Evolutionary conservation across 1,140 invertebrate species (phyloP).

Genomic region (Chrysopa pallens): DNA sequence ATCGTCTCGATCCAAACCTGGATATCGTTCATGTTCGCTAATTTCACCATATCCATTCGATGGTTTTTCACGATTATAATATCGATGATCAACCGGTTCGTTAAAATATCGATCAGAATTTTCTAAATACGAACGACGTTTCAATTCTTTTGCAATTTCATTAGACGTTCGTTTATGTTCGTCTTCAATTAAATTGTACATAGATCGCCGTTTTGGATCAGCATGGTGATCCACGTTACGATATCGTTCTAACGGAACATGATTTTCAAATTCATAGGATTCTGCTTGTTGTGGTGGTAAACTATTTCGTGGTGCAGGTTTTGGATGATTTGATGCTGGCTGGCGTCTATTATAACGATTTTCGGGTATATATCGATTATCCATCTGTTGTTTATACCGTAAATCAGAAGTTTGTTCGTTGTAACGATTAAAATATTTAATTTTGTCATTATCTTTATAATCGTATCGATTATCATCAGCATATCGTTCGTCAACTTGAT

Average conservation of each 20-base stretch:
- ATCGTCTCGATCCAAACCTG: slow-evolving; percentile 1
- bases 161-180: slow-evolving; percentile 22
- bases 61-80: slow-evolving; percentile 4
- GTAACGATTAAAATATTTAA: no score
- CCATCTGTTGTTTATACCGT: no score
- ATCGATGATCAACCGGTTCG: slow-evolving; percentile 5
- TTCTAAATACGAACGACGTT: slow-evolving; percentile 23
- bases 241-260: slow-evolving; percentile 18
- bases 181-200: slow-evolving; percentile 23
- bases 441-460: no score
- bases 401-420: no score
- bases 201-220: slow-evolving; percentile 20
- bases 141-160: slow-evolving; percentile 26
- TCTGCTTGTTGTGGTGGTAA: neutral
- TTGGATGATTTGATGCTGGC: neutral
- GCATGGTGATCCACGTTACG: slow-evolving; percentile 15
- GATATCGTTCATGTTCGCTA: slow-evolving; percentile 12
- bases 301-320: neutral
- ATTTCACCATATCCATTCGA: slow-evolving; percentile 11
- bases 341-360: no score
- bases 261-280: slow-evolving; percentile 1
- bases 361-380: no score
- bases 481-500: no score
- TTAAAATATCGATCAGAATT: slow-evolving; percentile 2
- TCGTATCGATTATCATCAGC: no score